Percentiles rank a stretch among this genome's conserved stretches.
These are phyloP conservation scores for Napeogenes inachia DNA, from an alignment of 2,888 invertebrate genomes.

Conservation along the genomic window DNA sequence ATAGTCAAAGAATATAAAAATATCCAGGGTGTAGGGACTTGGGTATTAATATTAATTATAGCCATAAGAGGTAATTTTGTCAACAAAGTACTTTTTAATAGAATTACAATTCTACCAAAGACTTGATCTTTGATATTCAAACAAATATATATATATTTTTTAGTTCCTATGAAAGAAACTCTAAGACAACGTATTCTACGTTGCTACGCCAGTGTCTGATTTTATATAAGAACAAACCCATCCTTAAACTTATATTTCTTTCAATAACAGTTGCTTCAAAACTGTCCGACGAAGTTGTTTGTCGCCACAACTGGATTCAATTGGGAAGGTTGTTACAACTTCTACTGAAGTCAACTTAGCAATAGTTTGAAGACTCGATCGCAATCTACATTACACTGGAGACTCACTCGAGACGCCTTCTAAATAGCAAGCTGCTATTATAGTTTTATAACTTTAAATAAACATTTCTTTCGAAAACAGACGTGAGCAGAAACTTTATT, in stretches of 20 bases:
- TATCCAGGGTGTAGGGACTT: no score
- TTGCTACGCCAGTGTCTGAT: background rate
- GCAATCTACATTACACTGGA: slow-evolving; percentile 4
- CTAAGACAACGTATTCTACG: background rate
- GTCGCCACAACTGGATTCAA: slow-evolving; percentile 19
- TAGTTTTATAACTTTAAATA: background rate
- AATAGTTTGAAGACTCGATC: slow-evolving; percentile 10
- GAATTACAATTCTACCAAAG: no score
- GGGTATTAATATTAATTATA: no score
- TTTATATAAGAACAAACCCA: background rate
- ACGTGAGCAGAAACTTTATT: no score
- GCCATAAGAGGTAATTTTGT: no score
- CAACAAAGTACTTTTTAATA: no score
- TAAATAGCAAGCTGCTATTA: background rate
- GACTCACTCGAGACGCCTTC: slow-evolving; percentile 1
- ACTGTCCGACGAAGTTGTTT: slow-evolving; percentile 13
- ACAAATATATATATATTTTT: no score
- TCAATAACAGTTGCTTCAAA: slow-evolving; percentile 4
- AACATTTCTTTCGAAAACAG: background rate
- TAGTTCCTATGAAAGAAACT: no score
- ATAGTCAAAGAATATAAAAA: no score
- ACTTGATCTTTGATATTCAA: no score
- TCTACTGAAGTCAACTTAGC: slow-evolving; percentile 11
- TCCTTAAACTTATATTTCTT: slow-evolving; percentile 5
- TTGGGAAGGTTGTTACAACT: slow-evolving; percentile 20